Evolutionary conservation across 2,797 vertebrate genomes (phyloP).

Genomic region (Rhodeus uyekii): DNA sequence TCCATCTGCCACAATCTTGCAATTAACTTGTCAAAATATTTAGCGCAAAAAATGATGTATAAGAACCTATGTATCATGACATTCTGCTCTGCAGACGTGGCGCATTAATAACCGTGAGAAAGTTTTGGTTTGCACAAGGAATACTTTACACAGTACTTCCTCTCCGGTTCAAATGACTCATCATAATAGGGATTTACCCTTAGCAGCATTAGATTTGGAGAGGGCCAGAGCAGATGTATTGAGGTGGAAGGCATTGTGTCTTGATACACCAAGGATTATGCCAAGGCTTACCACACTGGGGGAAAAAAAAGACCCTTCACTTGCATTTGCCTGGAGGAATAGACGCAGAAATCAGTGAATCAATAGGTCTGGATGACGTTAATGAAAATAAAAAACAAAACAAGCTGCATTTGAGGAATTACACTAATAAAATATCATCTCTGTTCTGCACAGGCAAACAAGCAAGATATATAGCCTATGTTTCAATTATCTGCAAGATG

Average conservation of each 20-base stretch:
- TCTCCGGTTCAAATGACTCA: slow-evolving; percentile 31
- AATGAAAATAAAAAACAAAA: slow-evolving; percentile 39
- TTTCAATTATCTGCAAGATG: slow-evolving; percentile 35
- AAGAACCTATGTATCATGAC: slow-evolving; percentile 16
- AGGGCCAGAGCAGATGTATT: slow-evolving; percentile 25
- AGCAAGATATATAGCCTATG: slow-evolving; percentile 27
- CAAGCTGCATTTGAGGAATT: slow-evolving; percentile 32
- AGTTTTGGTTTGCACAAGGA: slow-evolving; percentile 21
- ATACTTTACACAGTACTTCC: slow-evolving; percentile 11
- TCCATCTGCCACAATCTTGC: slow-evolving; percentile 50
- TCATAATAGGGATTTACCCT: slow-evolving; percentile 30
- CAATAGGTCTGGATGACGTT: slow-evolving; percentile 24
- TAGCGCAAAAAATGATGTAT: slow-evolving; percentile 44
- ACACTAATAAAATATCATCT: slow-evolving; percentile 25
- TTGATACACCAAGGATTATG: slow-evolving; percentile 30
- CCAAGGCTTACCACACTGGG: slow-evolving; percentile 7
- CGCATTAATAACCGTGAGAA: slow-evolving; percentile 28
- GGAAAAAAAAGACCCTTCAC: slow-evolving; percentile 8
- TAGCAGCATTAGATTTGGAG: slow-evolving; percentile 13
- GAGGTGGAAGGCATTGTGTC: slow-evolving; percentile 19
- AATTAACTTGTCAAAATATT: slow-evolving; percentile 61
- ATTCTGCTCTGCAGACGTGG: slow-evolving; percentile 13
- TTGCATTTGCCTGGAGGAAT: slow-evolving; percentile 21
- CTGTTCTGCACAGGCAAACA: slow-evolving; percentile 11
- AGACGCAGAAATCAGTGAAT: slow-evolving; percentile 27